Conservation (phyloP, 2,888 invertebrate species). For the Protophormia terraenovae region DNA sequence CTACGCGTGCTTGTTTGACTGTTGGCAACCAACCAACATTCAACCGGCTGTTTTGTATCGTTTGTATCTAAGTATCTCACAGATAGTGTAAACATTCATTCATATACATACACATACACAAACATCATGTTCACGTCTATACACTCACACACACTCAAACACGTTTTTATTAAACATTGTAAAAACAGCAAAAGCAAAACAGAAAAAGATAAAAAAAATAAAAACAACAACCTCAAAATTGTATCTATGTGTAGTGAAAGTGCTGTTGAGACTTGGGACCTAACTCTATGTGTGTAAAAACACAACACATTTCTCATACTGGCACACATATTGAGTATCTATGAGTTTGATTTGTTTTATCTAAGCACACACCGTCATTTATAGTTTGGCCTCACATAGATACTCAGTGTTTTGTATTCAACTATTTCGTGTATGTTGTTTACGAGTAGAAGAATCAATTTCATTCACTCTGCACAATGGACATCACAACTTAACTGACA, state of each 20-base stretch:
- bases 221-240: not conserved
- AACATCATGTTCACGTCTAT: not conserved
- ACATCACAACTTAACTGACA: not conserved
- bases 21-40: slow-evolving; percentile 70
- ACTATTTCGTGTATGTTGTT: not conserved
- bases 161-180: not conserved
- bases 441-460: not conserved
- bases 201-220: slow-evolving; percentile 10
- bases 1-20: slow-evolving; percentile 76
- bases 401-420: slow-evolving; percentile 13
- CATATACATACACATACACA: slow-evolving; percentile 34
- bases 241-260: slow-evolving; percentile 63
- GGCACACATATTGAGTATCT: slow-evolving; percentile 44
- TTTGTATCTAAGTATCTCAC: slow-evolving; percentile 76
- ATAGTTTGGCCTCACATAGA: slow-evolving; percentile 34
- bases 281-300: slow-evolving; percentile 37
- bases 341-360: slow-evolving; percentile 55
- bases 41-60: slow-evolving; percentile 67
- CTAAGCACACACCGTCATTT: slow-evolving; percentile 18
- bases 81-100: slow-evolving; percentile 71
- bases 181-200: slow-evolving; percentile 35
- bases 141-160: slow-evolving; percentile 2
- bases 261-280: slow-evolving; percentile 2
- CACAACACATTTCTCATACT: not conserved
- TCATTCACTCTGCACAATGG: slow-evolving; percentile 28